Evolutionary conservation across 2,888 invertebrate genomes (phyloP).

Genomic region (Drosophila paramelanica): DNA sequence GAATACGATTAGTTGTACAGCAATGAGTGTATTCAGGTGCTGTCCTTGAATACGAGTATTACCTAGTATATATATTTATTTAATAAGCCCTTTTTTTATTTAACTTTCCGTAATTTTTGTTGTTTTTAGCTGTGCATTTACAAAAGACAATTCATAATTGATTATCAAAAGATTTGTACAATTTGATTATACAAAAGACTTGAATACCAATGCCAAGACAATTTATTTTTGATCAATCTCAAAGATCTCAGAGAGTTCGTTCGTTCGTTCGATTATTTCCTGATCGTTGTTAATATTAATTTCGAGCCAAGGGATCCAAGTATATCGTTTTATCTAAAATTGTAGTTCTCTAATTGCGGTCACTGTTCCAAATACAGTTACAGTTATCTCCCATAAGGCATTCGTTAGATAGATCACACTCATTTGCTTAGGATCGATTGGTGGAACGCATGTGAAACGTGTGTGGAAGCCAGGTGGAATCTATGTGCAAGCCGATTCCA

Average conservation of each 20-base stretch:
- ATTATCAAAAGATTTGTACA: slow-evolving; percentile 58
- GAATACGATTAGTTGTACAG: not conserved
- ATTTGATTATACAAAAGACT: slow-evolving; percentile 48
- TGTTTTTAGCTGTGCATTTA: slow-evolving; percentile 37
- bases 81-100: not conserved
- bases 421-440: slow-evolving; percentile 39
- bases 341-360: slow-evolving; percentile 23
- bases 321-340: slow-evolving; percentile 18
- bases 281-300: not conserved
- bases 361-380: slow-evolving; percentile 23
- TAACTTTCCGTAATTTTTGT: slow-evolving; percentile 19
- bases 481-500: not conserved
- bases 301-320: slow-evolving; percentile 1
- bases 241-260: slow-evolving; percentile 10
- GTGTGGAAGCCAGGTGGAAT: not conserved
- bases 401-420: slow-evolving; percentile 60
- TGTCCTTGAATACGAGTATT: slow-evolving; percentile 16
- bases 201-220: slow-evolving; percentile 39
- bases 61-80: slow-evolving; percentile 1
- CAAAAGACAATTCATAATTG: slow-evolving; percentile 44
- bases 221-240: slow-evolving; percentile 17
- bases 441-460: slow-evolving; percentile 25
- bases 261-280: not conserved
- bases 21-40: slow-evolving; percentile 15
- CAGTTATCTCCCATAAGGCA: slow-evolving; percentile 55